Evolutionary conservation across 2,797 vertebrate genomes (phyloP).

Genomic region (Cynopterus sphinx): DNA sequence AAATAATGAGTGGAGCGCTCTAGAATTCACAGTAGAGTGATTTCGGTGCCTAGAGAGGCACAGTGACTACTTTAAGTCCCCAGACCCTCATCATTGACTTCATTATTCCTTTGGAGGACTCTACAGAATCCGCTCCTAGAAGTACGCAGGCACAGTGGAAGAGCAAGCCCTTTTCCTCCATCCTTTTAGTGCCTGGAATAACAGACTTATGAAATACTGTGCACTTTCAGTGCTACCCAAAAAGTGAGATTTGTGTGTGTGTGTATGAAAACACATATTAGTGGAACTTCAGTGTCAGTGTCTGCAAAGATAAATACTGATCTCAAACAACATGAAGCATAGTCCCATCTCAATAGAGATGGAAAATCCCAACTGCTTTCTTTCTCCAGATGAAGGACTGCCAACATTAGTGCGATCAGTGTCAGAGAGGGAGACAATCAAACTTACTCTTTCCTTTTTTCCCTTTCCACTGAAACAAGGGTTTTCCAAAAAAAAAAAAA

Average conservation of each 20-base stretch:
- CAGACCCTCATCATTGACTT: background rate
- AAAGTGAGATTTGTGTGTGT: background rate
- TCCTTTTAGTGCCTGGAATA: background rate
- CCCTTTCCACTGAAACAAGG: background rate
- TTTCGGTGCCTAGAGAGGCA: background rate
- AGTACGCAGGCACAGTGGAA: background rate
- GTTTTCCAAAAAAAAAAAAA: background rate
- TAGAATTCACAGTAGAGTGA: background rate
- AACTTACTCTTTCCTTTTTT: background rate
- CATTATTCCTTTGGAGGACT: background rate
- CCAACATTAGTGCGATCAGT: background rate
- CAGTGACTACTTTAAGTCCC: background rate
- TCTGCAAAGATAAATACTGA: background rate
- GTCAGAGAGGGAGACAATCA: background rate
- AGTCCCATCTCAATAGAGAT: background rate
- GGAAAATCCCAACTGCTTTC: too few species aligned
- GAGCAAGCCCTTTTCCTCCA: background rate
- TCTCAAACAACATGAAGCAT: background rate
- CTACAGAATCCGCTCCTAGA: background rate
- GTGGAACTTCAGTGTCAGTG: background rate
- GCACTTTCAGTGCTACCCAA: background rate
- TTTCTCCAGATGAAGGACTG: background rate
- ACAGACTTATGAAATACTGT: background rate
- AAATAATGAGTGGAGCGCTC: background rate
- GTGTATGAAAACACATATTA: background rate